These are phyloP conservation scores for Enteromius fasciolatus DNA, from an alignment of 2,797 vertebrate species.

Conservation along the genomic window DNA sequence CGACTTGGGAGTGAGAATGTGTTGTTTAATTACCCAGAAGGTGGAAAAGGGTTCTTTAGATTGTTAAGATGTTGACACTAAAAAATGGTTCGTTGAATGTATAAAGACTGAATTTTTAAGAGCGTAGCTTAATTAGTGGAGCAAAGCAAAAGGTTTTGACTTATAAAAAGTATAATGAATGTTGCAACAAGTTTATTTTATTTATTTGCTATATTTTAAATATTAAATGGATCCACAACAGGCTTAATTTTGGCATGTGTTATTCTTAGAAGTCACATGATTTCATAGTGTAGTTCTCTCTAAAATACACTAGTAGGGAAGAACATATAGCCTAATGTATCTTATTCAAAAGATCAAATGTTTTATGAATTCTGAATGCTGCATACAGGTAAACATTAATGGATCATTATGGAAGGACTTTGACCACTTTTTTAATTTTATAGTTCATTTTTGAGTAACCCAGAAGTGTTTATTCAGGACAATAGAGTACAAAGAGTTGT, in stretches of 20 bases:
- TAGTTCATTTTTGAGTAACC: neutral
- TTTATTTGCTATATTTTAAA: neutral
- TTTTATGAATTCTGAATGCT: neutral
- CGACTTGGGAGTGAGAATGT: too few species aligned
- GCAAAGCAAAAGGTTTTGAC: neutral
- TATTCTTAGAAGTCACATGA: neutral
- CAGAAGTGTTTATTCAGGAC: neutral
- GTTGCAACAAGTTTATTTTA: neutral
- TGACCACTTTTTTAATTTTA: constrained; percentile 12
- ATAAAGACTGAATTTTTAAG: too few species aligned
- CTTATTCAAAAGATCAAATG: neutral
- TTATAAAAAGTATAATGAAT: neutral
- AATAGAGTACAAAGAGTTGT: neutral
- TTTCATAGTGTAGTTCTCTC: neutral
- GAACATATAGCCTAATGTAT: neutral
- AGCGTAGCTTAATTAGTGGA: neutral
- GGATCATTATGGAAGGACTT: constrained; percentile 7
- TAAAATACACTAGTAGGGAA: neutral
- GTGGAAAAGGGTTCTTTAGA: too few species aligned
- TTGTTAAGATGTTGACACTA: too few species aligned
- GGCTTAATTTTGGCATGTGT: neutral
- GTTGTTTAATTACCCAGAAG: too few species aligned
- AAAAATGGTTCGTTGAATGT: too few species aligned
- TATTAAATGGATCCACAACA: neutral
- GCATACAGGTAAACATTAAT: constrained; percentile 15